Evolutionary conservation across 2,797 vertebrate species (phyloP).

Genomic region (Florisuga fusca): DNA sequence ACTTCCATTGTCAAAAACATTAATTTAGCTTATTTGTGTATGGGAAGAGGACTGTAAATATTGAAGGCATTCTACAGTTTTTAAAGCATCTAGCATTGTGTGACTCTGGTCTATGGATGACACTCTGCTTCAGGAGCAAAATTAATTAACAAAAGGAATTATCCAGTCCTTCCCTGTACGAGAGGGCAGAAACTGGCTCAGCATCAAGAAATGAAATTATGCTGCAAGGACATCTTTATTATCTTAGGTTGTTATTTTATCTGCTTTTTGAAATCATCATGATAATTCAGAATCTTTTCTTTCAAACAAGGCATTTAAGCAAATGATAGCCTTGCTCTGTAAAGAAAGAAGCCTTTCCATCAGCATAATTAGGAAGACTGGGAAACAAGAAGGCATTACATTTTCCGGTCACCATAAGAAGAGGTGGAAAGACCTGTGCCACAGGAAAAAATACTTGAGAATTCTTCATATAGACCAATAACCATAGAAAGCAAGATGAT

Average conservation of each 20-base stretch:
- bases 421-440: neutral
- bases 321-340: neutral
- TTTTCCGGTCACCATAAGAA: neutral
- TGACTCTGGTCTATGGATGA: neutral
- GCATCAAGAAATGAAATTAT: neutral
- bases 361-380: neutral
- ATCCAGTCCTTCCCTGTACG: neutral
- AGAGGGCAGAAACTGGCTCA: neutral
- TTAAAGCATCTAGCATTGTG: neutral
- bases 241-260: neutral
- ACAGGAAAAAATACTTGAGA: neutral
- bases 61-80: neutral
- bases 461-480: neutral
- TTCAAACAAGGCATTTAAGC: neutral
- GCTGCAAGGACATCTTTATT: neutral
- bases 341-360: neutral
- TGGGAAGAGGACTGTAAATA: neutral
- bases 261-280: neutral
- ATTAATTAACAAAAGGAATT: neutral
- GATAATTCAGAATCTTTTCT: neutral
- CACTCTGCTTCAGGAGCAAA: neutral
- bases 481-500: neutral
- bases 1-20: neutral
- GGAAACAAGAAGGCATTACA: neutral
- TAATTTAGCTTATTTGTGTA: neutral